These are phyloP conservation scores for Heteropelma amictum DNA, from an alignment of 2,888 invertebrate genomes.

Conservation along the genomic window DNA sequence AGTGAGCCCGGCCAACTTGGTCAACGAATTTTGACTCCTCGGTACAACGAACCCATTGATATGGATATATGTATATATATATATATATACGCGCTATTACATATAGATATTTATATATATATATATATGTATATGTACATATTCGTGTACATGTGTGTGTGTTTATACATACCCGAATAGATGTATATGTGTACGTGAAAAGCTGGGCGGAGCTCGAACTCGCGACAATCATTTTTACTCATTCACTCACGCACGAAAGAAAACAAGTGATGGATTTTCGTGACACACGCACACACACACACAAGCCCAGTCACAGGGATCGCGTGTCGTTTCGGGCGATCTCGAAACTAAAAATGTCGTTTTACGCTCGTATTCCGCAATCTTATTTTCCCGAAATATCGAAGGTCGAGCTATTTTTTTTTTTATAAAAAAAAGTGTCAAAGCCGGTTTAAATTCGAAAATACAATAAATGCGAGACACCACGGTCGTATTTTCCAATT, in stretches of 20 bases:
- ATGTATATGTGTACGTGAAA: not conserved
- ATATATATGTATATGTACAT: conserved; percentile 21
- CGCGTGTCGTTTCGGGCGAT: not conserved
- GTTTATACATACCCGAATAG: not conserved
- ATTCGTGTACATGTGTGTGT: too few relatives aligned
- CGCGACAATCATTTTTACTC: conserved; percentile 46
- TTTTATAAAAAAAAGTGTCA: too few relatives aligned
- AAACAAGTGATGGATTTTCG: not conserved
- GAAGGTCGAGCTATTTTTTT: too few relatives aligned
- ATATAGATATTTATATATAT: not conserved
- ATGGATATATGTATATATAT: conserved; percentile 17
- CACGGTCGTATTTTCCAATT: too few relatives aligned
- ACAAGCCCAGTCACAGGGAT: too few relatives aligned
- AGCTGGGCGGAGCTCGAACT: conserved; percentile 12
- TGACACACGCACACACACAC: not conserved
- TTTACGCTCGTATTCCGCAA: not conserved
- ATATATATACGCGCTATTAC: too few relatives aligned
- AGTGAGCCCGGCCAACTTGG: conserved; percentile 31
- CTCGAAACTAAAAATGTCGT: not conserved
- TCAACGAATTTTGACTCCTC: conserved; percentile 53
- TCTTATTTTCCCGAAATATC: too few relatives aligned
- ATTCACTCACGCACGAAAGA: conserved; percentile 32
- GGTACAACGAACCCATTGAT: conserved; percentile 56
- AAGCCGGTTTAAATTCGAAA: too few relatives aligned
- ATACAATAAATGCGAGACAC: too few relatives aligned